phyloP scores from a whole-genome alignment of 2,113 vertebrate genomes.

The Agelaius tricolor region DNA sequence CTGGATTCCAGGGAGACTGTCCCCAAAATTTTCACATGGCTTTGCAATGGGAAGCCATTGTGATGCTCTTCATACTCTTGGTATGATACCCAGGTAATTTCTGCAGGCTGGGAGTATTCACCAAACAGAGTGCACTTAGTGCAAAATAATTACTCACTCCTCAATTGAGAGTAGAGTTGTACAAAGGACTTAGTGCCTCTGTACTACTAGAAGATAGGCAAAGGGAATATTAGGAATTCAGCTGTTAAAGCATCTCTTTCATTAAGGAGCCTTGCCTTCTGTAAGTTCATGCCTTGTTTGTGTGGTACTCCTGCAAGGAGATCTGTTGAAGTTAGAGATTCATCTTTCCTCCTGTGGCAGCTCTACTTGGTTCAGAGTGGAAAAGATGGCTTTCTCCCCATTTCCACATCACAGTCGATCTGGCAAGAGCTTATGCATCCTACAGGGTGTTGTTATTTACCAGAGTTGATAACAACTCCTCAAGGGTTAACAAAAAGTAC shows the following conservation, averaged over 20 bases:
- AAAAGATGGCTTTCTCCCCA: not conserved
- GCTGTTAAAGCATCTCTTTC: not conserved
- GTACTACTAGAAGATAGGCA: not conserved
- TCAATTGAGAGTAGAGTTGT: not conserved
- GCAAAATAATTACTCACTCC: not conserved
- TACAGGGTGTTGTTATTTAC: not conserved
- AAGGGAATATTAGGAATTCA: not conserved
- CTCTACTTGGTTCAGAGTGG: not conserved
- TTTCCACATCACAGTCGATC: not conserved
- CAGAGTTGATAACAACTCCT: not conserved
- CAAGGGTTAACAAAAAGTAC: not conserved
- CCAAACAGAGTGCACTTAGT: not conserved
- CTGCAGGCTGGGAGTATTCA: not conserved
- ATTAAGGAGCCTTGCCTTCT: not conserved
- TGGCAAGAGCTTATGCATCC: not conserved
- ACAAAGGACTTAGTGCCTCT: not conserved
- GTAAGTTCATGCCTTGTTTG: not conserved
- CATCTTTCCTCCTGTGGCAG: not conserved
- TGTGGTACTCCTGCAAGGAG: not conserved
- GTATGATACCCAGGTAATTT: not conserved
- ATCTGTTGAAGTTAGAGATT: not conserved
- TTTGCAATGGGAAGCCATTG: rapidly evolving
- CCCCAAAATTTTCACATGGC: not conserved
- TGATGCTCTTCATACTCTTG: not conserved
- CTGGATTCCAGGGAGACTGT: not conserved